Evolutionary conservation across 2,113 vertebrate genomes (phyloP).

Genomic region (Ginglymostoma cirratum): DNA sequence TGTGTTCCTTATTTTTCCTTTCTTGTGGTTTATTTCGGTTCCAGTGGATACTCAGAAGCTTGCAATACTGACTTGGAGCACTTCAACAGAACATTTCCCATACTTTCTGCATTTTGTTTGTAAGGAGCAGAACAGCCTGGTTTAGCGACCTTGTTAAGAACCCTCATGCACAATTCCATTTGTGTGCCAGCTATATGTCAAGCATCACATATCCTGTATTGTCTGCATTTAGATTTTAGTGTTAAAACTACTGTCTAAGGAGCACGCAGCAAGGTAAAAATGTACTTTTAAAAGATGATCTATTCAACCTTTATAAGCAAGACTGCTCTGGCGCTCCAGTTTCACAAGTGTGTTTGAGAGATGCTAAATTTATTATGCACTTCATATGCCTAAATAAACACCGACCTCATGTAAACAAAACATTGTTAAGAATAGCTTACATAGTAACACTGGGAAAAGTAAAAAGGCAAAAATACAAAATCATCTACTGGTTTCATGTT

Average conservation of each 20-base stretch:
- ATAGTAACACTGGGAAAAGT: neutral
- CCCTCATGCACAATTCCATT: neutral
- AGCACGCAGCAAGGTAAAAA: neutral
- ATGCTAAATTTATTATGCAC: neutral
- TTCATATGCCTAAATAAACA: neutral
- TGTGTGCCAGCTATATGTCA: neutral
- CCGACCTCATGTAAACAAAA: neutral
- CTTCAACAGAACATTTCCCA: neutral
- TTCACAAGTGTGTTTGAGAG: neutral
- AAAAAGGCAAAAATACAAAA: neutral
- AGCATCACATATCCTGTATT: neutral
- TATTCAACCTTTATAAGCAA: neutral
- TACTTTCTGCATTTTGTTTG: neutral
- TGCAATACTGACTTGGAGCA: neutral
- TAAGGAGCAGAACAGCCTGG: neutral
- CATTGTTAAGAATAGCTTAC: conserved; percentile 26
- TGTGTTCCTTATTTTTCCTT: conserved; percentile 5
- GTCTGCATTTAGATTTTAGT: neutral
- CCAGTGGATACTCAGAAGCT: neutral
- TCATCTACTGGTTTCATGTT: conserved; percentile 33
- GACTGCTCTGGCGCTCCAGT: neutral
- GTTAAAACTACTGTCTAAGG: neutral
- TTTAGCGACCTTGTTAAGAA: neutral
- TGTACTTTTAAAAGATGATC: conserved; percentile 5
- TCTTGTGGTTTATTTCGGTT: neutral